Evolutionary conservation across 2,113 vertebrate genomes (phyloP).

Genomic region (Ursus arctos): DNA sequence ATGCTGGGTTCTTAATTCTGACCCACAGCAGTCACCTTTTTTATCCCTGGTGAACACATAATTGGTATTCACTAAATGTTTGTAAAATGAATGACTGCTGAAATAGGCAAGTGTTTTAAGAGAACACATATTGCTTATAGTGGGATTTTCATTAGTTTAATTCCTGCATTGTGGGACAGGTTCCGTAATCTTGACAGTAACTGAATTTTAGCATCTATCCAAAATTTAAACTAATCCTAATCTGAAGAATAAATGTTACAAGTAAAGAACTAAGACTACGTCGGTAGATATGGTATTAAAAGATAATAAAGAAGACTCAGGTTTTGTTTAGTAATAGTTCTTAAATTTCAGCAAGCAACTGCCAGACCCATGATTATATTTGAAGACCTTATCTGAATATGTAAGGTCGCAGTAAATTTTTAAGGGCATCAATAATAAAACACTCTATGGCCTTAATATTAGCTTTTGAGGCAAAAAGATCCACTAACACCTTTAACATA

Average conservation of each 20-base stretch:
- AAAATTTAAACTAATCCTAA: background rate
- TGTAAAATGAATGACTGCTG: conserved; percentile 16
- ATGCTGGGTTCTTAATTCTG: background rate
- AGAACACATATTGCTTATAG: fast-evolving
- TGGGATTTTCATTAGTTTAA: background rate
- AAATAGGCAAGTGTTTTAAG: background rate
- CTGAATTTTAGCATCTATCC: background rate
- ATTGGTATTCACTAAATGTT: background rate
- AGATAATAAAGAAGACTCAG: conserved; percentile 37
- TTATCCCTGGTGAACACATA: background rate
- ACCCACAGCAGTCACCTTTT: background rate
- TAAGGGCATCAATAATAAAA: background rate
- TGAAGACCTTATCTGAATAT: background rate
- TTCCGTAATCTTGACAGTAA: background rate
- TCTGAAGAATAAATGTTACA: background rate
- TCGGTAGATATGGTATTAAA: background rate
- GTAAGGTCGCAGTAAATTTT: background rate
- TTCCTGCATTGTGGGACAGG: background rate
- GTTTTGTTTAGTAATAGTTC: background rate
- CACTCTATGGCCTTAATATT: background rate
- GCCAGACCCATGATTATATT: background rate
- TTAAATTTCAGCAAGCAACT: background rate
- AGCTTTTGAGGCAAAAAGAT: background rate
- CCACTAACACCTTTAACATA: background rate
- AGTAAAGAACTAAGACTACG: background rate